These are phyloP conservation scores for Apotomis capreana DNA, from an alignment of 2,888 invertebrate genomes.

Conservation along the genomic window DNA sequence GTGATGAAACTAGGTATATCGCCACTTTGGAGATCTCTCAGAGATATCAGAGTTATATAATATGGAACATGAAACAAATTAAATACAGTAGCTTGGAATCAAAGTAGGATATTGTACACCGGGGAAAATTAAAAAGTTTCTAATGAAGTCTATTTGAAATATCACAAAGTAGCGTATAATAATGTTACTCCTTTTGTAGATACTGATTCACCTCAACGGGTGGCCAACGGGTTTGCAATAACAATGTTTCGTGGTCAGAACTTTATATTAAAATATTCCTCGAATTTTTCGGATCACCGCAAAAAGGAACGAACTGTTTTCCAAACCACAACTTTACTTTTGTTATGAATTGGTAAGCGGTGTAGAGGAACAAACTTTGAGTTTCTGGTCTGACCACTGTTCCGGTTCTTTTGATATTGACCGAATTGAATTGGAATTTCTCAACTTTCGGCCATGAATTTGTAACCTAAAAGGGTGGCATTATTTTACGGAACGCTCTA, in stretches of 20 bases:
- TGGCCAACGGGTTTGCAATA: slow-evolving; percentile 17
- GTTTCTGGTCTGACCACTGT: slow-evolving; percentile 34
- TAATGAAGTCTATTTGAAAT: too few relatives aligned
- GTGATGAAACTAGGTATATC: too few relatives aligned
- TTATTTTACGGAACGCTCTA: slow-evolving; percentile 1
- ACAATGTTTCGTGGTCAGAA: slow-evolving; percentile 35
- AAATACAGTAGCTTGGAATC: too few relatives aligned
- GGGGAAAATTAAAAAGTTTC: neutral
- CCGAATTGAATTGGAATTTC: slow-evolving; percentile 30
- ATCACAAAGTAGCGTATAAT: neutral
- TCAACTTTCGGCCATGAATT: slow-evolving; percentile 23
- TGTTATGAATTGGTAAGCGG: slow-evolving; percentile 40
- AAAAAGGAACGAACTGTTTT: slow-evolving; percentile 34
- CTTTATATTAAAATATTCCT: slow-evolving; percentile 40
- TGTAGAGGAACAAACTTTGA: slow-evolving; percentile 36
- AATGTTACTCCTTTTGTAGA: neutral
- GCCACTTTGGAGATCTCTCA: too few relatives aligned
- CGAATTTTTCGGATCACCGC: slow-evolving; percentile 39
- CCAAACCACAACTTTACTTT: slow-evolving; percentile 40
- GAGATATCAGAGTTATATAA: too few relatives aligned
- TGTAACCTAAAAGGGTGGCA: slow-evolving; percentile 13
- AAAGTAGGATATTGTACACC: too few relatives aligned
- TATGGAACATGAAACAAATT: too few relatives aligned
- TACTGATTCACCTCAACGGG: neutral
- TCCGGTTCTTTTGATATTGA: slow-evolving; percentile 37